Evolutionary conservation across 2,113 vertebrate species (phyloP), one percentile per base, ranked within the genome.

Genomic region (Sprattus sprattus): DNA sequence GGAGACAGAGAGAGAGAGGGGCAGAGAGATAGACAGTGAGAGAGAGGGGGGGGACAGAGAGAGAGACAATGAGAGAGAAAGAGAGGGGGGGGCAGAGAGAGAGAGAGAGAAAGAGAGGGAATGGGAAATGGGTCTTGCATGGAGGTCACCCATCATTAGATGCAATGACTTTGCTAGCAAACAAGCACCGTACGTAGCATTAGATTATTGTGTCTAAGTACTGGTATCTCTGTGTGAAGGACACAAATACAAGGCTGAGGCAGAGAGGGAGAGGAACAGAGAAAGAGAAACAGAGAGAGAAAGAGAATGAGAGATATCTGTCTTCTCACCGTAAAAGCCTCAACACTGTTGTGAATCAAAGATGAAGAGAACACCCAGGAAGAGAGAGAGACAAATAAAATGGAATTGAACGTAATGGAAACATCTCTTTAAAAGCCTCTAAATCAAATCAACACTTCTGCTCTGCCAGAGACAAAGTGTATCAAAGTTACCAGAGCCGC

Each of bases 361-460:
- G 4, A n/a, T 32, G 13, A 75, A 39, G 67, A 39, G 67, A 75
- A 75, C 67, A 75, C 67, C 67, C 67, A 75, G 39, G 67, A 75
- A 4, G 67, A 75, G 9, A 28, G n/a, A 25, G 3, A 75, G 25
- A 16, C 67, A 47, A 80, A 44, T 64, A 83, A 71, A 25, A 67
- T 71, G 67, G 67, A 75, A 4, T 13, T 3, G 47, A 52, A 57
- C 78, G 78, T 22, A 57, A 60, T 64, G 50, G 81, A 81, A 86
- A 86, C 67, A 83, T 54, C 67, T 32, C 67, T 32, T 75, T 71
- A 71, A 75, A 75, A 75, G 28, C 3, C 16, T 83, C 44, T 44
- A 20, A 86, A 84, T 54, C 47, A 60, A 83, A 87, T 83, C 57
- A 25, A 75, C 67, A 75, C 67, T 75, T 75, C 25, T 39, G 39